Evolutionary conservation across 2,888 invertebrate genomes (phyloP).

Genomic region (Amblyjoppa fuscipennis): DNA sequence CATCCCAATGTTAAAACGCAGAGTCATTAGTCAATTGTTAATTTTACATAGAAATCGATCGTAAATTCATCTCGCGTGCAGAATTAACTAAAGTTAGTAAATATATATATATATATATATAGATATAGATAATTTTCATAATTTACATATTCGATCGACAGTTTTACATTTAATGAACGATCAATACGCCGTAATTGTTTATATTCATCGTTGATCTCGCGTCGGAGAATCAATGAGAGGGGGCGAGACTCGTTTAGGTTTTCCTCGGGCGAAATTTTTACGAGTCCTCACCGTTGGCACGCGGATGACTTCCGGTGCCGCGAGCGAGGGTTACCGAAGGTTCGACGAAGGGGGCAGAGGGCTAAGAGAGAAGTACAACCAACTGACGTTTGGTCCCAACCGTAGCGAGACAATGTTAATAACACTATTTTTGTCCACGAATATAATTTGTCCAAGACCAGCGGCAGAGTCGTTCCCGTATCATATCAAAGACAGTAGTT

Average conservation of each 20-base stretch:
- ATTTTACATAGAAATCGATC: slow-evolving; percentile 14
- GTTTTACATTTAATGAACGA: neutral
- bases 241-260: neutral
- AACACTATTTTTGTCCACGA: slow-evolving; percentile 45
- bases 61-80: slow-evolving; percentile 27
- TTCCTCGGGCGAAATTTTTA: slow-evolving; percentile 5
- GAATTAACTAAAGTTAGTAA: slow-evolving; percentile 29
- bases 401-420: slow-evolving; percentile 72
- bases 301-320: slow-evolving; percentile 7
- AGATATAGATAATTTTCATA: slow-evolving; percentile 12
- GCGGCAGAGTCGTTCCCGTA: slow-evolving; percentile 34
- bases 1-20: neutral
- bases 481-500: neutral
- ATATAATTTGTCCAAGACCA: slow-evolving; percentile 42
- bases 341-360: slow-evolving; percentile 24
- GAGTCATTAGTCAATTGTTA: neutral
- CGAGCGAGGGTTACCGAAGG: neutral
- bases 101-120: neutral
- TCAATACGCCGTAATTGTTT: slow-evolving; percentile 1
- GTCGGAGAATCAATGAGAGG: neutral
- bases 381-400: slow-evolving; percentile 76
- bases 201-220: neutral
- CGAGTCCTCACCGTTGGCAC: slow-evolving; percentile 24
- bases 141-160: neutral
- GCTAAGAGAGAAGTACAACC: slow-evolving; percentile 56